Conservation (phyloP, 2,797 vertebrate genomes). For the Cossypha heuglini region DNA sequence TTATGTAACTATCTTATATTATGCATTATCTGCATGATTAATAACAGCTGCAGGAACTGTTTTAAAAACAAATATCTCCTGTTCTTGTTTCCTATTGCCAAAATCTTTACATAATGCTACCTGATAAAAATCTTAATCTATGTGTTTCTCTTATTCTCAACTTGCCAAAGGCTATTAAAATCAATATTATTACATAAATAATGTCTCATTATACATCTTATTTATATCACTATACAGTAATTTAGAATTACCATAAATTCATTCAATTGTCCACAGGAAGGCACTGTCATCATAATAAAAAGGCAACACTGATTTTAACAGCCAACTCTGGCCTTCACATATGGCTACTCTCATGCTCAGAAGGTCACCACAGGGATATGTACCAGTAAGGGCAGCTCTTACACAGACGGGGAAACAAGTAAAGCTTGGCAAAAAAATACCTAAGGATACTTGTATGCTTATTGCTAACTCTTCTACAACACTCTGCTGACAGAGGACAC, state of each 20-base stretch:
- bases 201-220: background rate
- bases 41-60: background rate
- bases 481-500: background rate
- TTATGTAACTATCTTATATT: background rate
- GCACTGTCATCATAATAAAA: background rate
- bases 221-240: background rate
- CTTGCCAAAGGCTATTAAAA: background rate
- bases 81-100: background rate
- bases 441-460: background rate
- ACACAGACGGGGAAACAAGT: background rate
- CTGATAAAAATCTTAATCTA: background rate
- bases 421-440: background rate
- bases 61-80: background rate
- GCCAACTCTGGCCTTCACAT: background rate
- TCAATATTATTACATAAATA: background rate
- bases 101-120: background rate
- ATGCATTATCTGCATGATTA: background rate
- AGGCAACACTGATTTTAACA: background rate
- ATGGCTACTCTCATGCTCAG: background rate
- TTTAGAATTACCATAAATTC: background rate
- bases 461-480: background rate
- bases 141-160: background rate
- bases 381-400: background rate
- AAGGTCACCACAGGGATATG: background rate
- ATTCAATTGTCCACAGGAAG: background rate